Conservation (phyloP, 2,113 vertebrate species). For the Cynocephalus volans region DNA sequence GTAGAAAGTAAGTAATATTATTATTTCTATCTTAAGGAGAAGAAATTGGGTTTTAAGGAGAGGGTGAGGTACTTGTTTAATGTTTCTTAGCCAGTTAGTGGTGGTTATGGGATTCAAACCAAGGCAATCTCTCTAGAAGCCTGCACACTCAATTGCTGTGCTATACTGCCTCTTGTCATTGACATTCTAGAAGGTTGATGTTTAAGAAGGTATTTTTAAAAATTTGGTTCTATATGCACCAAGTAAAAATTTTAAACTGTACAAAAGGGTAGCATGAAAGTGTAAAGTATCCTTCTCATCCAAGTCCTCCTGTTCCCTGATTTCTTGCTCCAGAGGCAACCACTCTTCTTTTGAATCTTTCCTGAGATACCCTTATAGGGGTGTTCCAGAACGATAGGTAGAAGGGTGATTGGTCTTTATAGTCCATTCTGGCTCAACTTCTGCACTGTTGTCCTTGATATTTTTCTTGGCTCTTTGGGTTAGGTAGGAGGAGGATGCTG, state of each 20-base stretch:
- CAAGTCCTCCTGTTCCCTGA: not conserved
- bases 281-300: not conserved
- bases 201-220: not conserved
- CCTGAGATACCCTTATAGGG: not conserved
- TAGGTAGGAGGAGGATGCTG: not conserved
- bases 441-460: not conserved
- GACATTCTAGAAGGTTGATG: not conserved
- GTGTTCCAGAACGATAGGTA: not conserved
- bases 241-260: not conserved
- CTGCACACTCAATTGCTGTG: fast-evolving
- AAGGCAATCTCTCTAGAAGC: not conserved
- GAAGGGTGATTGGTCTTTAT: not conserved
- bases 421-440: not conserved
- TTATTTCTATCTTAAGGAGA: not conserved
- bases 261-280: not conserved
- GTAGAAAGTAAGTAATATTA: not conserved
- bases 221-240: not conserved
- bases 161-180: not conserved
- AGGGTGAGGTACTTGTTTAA: not conserved
- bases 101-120: no score
- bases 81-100: not conserved
- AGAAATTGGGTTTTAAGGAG: not conserved
- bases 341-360: not conserved
- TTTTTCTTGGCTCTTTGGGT: not conserved
- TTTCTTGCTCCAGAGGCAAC: not conserved